Percentiles rank a stretch among this genome's conserved stretches.
These are phyloP conservation scores for Gastrophysa polygoni DNA, from an alignment of 2,888 invertebrate species.

Conservation along the genomic window DNA sequence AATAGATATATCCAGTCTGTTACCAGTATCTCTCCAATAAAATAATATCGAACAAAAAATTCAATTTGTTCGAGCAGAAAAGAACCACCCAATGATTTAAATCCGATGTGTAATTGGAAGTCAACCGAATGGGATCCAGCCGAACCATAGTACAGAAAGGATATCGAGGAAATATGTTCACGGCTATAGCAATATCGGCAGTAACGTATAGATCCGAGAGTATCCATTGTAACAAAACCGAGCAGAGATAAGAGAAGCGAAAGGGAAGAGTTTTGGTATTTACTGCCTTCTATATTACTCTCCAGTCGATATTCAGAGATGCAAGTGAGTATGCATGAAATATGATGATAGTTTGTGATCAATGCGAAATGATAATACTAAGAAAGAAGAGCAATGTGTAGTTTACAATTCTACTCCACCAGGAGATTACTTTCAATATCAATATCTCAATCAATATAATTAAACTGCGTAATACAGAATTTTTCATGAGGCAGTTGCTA, in stretches of 20 bases:
- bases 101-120: constrained; percentile 30
- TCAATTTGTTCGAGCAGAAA: constrained; percentile 22
- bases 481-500: too few relatives aligned
- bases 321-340: too few relatives aligned
- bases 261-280: background rate
- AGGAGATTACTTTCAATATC: too few relatives aligned
- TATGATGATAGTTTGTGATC: too few relatives aligned
- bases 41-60: constrained; percentile 4
- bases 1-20: too few relatives aligned
- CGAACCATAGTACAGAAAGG: constrained; percentile 20
- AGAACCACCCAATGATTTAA: constrained; percentile 26
- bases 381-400: too few relatives aligned
- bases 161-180: constrained; percentile 33
- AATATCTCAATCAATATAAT: too few relatives aligned
- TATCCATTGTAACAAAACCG: constrained; percentile 22
- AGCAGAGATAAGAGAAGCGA: constrained; percentile 13
- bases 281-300: too few relatives aligned
- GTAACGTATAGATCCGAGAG: constrained; percentile 29
- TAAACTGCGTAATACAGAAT: too few relatives aligned
- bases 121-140: constrained; percentile 21
- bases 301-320: too few relatives aligned
- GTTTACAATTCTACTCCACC: too few relatives aligned
- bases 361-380: too few relatives aligned
- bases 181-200: constrained; percentile 31
- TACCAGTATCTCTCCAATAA: background rate